A percentile compares a stretch with the other conserved stretches of the same genome.
Evolutionary conservation across 2,113 vertebrate genomes (phyloP).

Genomic region (Nicator chloris): DNA sequence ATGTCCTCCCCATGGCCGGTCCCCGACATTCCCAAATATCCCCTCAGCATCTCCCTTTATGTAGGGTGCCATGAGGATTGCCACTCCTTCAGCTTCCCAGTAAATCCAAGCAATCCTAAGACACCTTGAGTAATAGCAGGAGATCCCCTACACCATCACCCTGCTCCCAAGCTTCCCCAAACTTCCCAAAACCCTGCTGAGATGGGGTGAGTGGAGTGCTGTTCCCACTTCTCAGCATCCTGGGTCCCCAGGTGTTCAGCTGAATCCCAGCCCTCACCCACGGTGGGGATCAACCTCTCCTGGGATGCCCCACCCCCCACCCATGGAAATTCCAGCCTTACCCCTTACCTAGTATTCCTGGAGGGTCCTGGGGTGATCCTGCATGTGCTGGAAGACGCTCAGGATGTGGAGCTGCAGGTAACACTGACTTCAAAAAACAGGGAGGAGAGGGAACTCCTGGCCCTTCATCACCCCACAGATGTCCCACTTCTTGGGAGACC

Average conservation of each 20-base stretch:
- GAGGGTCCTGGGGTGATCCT: rapidly evolving
- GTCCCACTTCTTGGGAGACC: neutral
- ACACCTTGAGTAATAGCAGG: neutral
- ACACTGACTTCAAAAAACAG: neutral
- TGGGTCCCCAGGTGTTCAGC: neutral
- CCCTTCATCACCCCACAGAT: neutral
- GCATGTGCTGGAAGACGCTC: neutral
- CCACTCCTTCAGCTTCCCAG: neutral
- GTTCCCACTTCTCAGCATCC: neutral
- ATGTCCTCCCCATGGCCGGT: rapidly evolving
- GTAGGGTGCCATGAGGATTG: neutral
- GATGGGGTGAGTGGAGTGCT: neutral
- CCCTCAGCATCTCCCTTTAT: neutral
- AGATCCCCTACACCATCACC: neutral
- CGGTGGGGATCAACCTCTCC: neutral
- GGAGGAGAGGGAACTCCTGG: neutral
- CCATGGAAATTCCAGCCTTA: neutral
- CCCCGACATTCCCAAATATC: rapidly evolving
- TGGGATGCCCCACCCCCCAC: neutral
- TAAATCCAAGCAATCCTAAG: neutral
- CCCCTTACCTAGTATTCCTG: neutral
- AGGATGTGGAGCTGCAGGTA: conserved; percentile 61
- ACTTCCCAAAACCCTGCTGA: neutral
- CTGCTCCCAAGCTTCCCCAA: neutral
- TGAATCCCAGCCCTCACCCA: neutral